Conservation (phyloP, 2,888 invertebrate genomes). For the Hyposoter dolosus region DNA sequence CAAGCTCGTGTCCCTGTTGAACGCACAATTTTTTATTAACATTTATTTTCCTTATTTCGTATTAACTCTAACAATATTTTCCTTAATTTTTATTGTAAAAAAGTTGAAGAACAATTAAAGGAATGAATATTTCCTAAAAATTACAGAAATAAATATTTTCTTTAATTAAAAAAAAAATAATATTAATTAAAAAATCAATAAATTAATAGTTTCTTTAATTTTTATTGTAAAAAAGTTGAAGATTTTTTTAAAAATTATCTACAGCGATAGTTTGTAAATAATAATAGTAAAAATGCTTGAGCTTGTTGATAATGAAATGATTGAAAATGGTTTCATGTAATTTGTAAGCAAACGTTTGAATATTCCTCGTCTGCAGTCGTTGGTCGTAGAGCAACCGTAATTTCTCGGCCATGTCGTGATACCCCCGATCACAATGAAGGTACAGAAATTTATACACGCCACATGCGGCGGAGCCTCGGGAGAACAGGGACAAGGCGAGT, state of each 20-base stretch:
- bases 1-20: slow-evolving; percentile 87
- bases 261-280: not conserved
- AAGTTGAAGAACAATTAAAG: too few relatives aligned
- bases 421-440: slow-evolving; percentile 57
- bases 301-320: not conserved
- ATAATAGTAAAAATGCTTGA: not conserved
- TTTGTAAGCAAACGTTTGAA: not conserved
- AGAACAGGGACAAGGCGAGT: slow-evolving; percentile 81
- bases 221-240: not conserved
- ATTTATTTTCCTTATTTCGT: too few relatives aligned
- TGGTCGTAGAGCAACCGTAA: not conserved
- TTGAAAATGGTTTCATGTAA: not conserved
- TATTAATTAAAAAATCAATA: too few relatives aligned
- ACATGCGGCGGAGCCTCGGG: slow-evolving; percentile 53
- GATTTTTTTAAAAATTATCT: not conserved
- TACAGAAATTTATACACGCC: slow-evolving; percentile 50
- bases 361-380: not conserved
- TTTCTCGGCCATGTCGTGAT: slow-evolving; percentile 49
- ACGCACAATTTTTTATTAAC: slow-evolving; percentile 43
- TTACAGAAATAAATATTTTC: too few relatives aligned
- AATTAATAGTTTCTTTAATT: not conserved
- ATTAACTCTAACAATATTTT: too few relatives aligned
- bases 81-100: not conserved
- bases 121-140: too few relatives aligned
- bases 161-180: too few relatives aligned